A percentile compares a stretch with the other conserved stretches of the same genome.
These are phyloP conservation scores for Eustalomyia histrio DNA, from an alignment of 2,888 invertebrate genomes.

Conservation along the genomic window DNA sequence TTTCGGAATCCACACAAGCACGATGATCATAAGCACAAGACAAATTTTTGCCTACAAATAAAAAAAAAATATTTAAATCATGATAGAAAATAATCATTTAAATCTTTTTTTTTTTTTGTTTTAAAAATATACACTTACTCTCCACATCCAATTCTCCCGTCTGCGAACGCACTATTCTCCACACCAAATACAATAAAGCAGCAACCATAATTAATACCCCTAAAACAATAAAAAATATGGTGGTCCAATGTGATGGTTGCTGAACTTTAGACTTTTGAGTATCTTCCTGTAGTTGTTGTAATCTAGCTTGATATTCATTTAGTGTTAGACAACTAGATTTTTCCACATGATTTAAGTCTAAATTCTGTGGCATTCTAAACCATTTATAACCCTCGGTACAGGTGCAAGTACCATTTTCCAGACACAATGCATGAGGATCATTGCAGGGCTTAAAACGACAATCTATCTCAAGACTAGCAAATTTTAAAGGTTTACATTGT, in stretches of 20 bases:
- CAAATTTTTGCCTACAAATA: slow-evolving; percentile 53
- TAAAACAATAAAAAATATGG: slow-evolving; percentile 40
- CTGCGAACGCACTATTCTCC: slow-evolving; percentile 27
- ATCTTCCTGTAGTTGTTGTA: background rate
- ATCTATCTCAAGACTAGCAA: slow-evolving; percentile 69
- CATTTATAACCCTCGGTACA: slow-evolving; percentile 44
- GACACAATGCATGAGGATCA: slow-evolving; percentile 41
- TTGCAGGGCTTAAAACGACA: slow-evolving; percentile 57
- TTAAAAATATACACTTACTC: slow-evolving; percentile 38
- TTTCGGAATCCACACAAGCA: slow-evolving; percentile 17
- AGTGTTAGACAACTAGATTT: slow-evolving; percentile 13
- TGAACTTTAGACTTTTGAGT: background rate
- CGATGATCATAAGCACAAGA: slow-evolving; percentile 51
- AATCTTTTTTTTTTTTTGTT: background rate
- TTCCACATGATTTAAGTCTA: slow-evolving; percentile 3
- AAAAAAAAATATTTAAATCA: background rate
- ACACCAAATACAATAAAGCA: slow-evolving; percentile 37
- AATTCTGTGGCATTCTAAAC: slow-evolving; percentile 24
- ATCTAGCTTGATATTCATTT: slow-evolving; percentile 11
- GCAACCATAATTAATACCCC: slow-evolving; percentile 32
- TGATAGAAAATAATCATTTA: too few relatives aligned
- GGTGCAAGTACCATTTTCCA: slow-evolving; percentile 56
- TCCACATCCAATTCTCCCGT: slow-evolving; percentile 53
- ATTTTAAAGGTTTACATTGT: slow-evolving; percentile 70
- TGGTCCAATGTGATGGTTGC: background rate